A percentile compares a stretch with the other conserved stretches of the same genome.
Conservation (phyloP, 2,113 vertebrate genomes). For the Laticauda laticaudata region DNA sequence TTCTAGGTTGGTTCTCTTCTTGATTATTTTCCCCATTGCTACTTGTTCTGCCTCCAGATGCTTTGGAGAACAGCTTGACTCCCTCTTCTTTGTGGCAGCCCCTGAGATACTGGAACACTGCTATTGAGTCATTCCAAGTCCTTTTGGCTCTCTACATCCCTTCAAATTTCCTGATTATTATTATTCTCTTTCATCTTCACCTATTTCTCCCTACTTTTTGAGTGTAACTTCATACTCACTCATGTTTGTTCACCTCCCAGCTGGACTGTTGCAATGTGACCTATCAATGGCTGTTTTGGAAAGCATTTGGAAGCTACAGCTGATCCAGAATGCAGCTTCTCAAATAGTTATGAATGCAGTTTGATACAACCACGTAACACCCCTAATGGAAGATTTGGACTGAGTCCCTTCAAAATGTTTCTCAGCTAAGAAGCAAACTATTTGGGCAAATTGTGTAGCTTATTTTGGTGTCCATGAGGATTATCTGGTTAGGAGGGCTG, state of each 20-base stretch:
- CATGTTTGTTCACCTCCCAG: background rate
- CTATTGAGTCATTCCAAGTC: too few relatives aligned
- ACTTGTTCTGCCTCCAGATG: too few relatives aligned
- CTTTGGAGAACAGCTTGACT: too few relatives aligned
- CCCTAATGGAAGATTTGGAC: background rate
- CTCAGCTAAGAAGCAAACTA: background rate
- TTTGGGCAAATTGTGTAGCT: background rate
- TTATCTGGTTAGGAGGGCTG: background rate
- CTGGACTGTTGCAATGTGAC: background rate
- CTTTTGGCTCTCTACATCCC: background rate
- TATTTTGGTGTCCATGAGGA: background rate
- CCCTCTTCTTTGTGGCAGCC: too few relatives aligned
- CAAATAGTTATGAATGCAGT: background rate
- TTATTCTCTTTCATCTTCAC: background rate
- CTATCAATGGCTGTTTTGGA: background rate
- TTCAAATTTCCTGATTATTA: background rate
- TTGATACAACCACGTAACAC: background rate
- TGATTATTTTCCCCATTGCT: too few relatives aligned
- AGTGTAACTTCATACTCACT: background rate
- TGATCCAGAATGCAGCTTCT: background rate
- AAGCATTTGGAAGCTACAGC: background rate
- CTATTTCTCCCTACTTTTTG: background rate
- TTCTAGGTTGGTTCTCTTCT: too few relatives aligned
- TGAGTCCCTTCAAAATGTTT: background rate
- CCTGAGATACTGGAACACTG: too few relatives aligned